Evolutionary conservation across 1,140 invertebrate genomes (phyloP).

Genomic region (Laodelphax striatellus): DNA sequence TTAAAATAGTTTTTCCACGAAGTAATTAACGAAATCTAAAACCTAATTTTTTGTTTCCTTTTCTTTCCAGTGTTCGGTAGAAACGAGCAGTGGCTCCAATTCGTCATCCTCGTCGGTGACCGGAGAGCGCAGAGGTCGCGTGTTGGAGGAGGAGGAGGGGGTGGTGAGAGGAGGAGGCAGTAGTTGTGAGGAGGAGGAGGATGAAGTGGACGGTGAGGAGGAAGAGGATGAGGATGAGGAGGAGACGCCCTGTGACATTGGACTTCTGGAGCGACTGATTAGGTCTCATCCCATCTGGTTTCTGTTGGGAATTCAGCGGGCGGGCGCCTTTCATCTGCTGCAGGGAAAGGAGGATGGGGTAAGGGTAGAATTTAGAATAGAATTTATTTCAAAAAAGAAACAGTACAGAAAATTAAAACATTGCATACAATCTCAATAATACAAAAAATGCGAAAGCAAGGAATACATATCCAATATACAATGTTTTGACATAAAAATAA

Average conservation of each 20-base stretch:
- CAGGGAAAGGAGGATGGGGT: conserved; percentile 89
- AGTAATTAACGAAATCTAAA: no score
- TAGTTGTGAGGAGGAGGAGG: conserved; percentile 5
- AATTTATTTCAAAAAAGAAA: not conserved
- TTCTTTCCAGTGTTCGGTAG: not conserved
- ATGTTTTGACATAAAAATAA: no score
- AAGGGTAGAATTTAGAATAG: conserved; percentile 29
- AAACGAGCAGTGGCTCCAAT: not conserved
- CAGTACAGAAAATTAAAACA: not conserved
- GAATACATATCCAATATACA: no score
- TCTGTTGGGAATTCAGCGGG: conserved; percentile 81
- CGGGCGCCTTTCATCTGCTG: conserved; percentile 82
- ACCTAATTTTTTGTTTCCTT: not conserved
- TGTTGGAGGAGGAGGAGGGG: not conserved
- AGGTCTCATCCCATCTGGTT: conserved; percentile 92
- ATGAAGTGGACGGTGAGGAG: not conserved
- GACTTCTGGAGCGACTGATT: conserved; percentile 73
- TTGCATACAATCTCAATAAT: no score
- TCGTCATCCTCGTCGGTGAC: no score
- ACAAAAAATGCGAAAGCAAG: no score
- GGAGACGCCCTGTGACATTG: conserved; percentile 57
- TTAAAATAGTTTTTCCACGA: no score
- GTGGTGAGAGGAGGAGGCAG: not conserved
- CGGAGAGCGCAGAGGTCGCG: no score
- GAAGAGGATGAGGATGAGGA: conserved; percentile 4